Evolutionary conservation across 2,888 invertebrate genomes (phyloP).

Genomic region (Galeopsomyia nigrocyanea): DNA sequence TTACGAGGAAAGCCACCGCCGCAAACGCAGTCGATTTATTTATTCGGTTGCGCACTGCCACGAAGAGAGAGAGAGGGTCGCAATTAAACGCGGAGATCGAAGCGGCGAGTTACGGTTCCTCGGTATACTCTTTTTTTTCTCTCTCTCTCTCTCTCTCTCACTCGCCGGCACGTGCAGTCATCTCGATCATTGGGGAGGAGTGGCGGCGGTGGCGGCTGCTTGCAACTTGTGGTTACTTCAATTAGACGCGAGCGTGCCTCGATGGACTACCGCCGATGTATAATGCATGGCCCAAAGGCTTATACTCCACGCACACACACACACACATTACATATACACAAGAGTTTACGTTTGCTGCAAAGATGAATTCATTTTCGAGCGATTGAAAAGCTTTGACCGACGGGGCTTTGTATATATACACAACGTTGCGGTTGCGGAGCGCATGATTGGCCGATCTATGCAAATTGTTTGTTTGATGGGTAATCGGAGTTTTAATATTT

Average conservation of each 20-base stretch:
- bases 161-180: conserved; percentile 62
- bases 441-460: too few species aligned
- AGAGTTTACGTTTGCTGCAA: too few species aligned
- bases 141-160: conserved; percentile 30
- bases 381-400: too few species aligned
- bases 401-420: too few species aligned
- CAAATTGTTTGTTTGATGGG: too few species aligned
- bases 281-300: too few species aligned
- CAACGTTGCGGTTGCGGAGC: too few species aligned
- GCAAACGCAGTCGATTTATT: conserved; percentile 40
- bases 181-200: conserved; percentile 56
- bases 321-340: too few species aligned
- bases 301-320: too few species aligned
- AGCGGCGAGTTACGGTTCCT: conserved; percentile 11
- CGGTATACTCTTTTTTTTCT: not conserved
- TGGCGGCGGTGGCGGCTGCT: conserved; percentile 56
- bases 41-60: conserved; percentile 23
- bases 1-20: conserved; percentile 32
- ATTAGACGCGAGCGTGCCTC: conserved; percentile 66
- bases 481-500: too few species aligned
- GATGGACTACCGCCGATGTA: conserved; percentile 22
- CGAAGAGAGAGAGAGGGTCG: not conserved
- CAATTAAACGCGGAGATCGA: conserved; percentile 27
- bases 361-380: not conserved
- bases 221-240: conserved; percentile 65